phyloP scores from a whole-genome alignment of 2,888 invertebrate species.

The Taphrorychus bicolor region DNA sequence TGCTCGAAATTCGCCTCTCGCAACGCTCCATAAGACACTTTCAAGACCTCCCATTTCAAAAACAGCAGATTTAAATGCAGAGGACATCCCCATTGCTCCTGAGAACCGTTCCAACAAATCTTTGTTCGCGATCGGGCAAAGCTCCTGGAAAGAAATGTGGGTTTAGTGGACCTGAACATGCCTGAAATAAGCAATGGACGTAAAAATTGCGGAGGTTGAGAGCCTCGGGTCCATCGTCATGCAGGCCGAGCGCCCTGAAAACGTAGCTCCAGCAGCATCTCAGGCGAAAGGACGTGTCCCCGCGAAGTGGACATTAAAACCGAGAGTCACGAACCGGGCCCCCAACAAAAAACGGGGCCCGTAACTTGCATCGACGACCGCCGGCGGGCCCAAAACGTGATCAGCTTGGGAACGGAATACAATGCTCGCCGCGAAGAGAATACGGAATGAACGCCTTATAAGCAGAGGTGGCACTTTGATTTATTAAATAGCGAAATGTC shows the following conservation, averaged over 20 bases:
- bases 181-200: not conserved
- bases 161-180: not conserved
- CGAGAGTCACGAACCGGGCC: constrained; percentile 37
- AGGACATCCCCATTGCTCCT: not conserved
- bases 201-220: not conserved
- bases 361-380: constrained; percentile 38
- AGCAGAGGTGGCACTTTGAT: constrained; percentile 15
- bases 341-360: constrained; percentile 33
- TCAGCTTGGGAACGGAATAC: constrained; percentile 36
- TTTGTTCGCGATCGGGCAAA: too few species aligned
- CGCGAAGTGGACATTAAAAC: constrained; percentile 21
- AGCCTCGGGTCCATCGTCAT: not conserved
- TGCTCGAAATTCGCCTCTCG: too few species aligned
- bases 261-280: constrained; percentile 11
- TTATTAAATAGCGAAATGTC: not conserved
- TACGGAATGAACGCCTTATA: constrained; percentile 21
- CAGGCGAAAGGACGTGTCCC: constrained; percentile 14
- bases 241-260: not conserved
- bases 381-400: constrained; percentile 32
- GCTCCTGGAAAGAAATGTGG: not conserved
- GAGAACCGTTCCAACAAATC: not conserved
- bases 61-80: not conserved
- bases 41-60: too few species aligned
- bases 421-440: constrained; percentile 22
- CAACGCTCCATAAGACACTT: too few species aligned